Evolutionary conservation across 30 jellyfish, hydroid and myxozoan species (phyloP).

Genomic region (Aurelia sp.): DNA sequence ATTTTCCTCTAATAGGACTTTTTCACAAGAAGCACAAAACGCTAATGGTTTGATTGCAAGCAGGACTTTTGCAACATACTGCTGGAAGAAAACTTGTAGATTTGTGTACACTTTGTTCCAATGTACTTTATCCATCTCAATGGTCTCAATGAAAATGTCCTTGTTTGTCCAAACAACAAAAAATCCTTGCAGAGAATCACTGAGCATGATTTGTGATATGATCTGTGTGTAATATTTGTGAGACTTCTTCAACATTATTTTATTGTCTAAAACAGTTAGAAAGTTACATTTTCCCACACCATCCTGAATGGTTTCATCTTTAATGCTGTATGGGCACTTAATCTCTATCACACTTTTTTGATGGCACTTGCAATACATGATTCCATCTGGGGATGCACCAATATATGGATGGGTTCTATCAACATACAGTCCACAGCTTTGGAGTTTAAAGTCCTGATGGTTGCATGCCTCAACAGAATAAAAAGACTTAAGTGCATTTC

Average conservation of each 20-base stretch:
- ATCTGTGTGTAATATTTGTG: slow-evolving; percentile 72
- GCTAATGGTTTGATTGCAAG: slow-evolving; percentile 50
- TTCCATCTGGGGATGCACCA: slow-evolving; percentile 72
- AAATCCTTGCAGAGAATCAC: slow-evolving; percentile 11
- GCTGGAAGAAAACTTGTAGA: slow-evolving; percentile 40
- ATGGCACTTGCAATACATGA: slow-evolving; percentile 55
- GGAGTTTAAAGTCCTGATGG: slow-evolving; percentile 9
- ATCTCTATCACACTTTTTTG: slow-evolving; percentile 7
- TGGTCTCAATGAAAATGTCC: slow-evolving; percentile 25
- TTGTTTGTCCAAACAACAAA: slow-evolving; percentile 50
- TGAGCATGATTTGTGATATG: slow-evolving; percentile 22
- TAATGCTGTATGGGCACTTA: slow-evolving; percentile 57
- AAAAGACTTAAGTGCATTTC: slow-evolving; percentile 38
- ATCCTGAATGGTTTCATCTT: slow-evolving; percentile 11
- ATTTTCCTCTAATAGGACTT: slow-evolving; percentile 19
- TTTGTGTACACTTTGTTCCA: slow-evolving; percentile 36
- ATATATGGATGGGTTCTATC: slow-evolving; percentile 25
- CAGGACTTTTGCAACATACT: slow-evolving; percentile 48
- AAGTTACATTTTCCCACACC: slow-evolving; percentile 31
- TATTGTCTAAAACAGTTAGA: slow-evolving; percentile 3
- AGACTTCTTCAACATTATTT: slow-evolving; percentile 2
- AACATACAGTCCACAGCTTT: slow-evolving; percentile 23
- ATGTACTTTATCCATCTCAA: slow-evolving; percentile 20
- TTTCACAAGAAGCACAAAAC: slow-evolving; percentile 73
- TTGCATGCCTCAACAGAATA: slow-evolving; percentile 15